Conservation (phyloP, 1,140 invertebrate species). For the Brachionus asplanchnoidis region DNA sequence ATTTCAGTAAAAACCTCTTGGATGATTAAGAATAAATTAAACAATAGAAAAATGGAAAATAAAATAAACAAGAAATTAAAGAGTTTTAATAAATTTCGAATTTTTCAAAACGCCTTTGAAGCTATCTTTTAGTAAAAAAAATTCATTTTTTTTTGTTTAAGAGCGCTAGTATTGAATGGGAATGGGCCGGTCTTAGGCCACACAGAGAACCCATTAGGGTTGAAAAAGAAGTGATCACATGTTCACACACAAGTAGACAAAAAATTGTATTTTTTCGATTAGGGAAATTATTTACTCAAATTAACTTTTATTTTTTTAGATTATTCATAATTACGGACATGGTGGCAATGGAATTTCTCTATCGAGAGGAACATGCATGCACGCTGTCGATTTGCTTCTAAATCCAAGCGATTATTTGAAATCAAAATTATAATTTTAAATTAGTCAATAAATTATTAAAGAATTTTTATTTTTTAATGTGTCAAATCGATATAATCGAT, state of each 20-base stretch:
- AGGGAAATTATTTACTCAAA: neutral
- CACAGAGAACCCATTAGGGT: constrained; percentile 69
- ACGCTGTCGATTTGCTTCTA: constrained; percentile 66
- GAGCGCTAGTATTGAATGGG: constrained; percentile 56
- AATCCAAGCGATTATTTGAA: neutral
- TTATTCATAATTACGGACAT: constrained; percentile 87
- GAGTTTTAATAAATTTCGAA: neutral
- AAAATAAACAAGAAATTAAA: no score
- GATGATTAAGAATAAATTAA: no score
- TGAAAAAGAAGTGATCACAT: constrained; percentile 59
- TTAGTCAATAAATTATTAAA: neutral
- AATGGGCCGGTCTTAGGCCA: constrained; percentile 71
- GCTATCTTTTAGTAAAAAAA: no score
- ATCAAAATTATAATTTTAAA: constrained; percentile 40
- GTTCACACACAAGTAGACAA: neutral
- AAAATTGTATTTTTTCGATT: constrained; percentile 32
- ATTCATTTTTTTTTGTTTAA: constrained; percentile 43
- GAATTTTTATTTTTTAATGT: constrained; percentile 3
- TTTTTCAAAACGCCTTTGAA: no score
- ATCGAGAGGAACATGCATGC: constrained; percentile 74
- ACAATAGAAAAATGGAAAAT: no score
- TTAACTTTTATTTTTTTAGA: neutral
- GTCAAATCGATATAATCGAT: neutral
- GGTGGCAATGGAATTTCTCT: constrained; percentile 81
- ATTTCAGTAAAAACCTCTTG: no score